phyloP scores from a whole-genome alignment of 2,113 vertebrate genomes.

The Boleophthalmus pectinirostris region DNA sequence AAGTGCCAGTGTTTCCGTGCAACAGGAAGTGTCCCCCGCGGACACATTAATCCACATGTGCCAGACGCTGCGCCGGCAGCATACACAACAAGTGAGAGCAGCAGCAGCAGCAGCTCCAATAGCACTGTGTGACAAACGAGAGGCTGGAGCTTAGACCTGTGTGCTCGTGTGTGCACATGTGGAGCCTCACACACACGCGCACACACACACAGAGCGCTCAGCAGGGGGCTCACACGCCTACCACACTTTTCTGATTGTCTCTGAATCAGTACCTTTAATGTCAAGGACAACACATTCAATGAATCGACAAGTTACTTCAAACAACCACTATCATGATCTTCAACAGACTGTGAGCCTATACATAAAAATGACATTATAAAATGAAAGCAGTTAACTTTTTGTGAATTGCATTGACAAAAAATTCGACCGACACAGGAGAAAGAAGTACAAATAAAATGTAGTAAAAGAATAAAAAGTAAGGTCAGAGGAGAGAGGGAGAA shows the following conservation, averaged over 20 bases:
- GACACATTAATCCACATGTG: constrained; percentile 18
- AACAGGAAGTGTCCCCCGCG: constrained; percentile 2
- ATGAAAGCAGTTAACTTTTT: neutral
- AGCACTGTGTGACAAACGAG: constrained; percentile 67
- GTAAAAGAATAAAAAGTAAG: constrained; percentile 21
- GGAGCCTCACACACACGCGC: constrained; percentile 19
- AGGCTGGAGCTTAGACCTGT: constrained; percentile 32
- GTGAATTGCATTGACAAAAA: neutral
- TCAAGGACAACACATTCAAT: constrained; percentile 48
- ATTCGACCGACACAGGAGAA: neutral
- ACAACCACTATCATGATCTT: neutral
- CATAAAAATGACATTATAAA: neutral
- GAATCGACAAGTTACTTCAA: constrained; percentile 42
- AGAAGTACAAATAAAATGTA: constrained; percentile 25
- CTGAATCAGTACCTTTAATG: constrained; percentile 9
- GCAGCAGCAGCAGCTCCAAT: constrained; percentile 23
- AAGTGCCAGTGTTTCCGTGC: constrained; percentile 3
- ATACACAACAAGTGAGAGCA: constrained; percentile 13
- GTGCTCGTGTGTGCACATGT: constrained; percentile 34
- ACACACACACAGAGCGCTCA: constrained; percentile 34
- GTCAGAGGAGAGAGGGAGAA: constrained; percentile 22
- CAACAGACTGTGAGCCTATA: neutral
- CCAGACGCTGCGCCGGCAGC: constrained; percentile 20
- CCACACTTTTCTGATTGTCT: neutral
- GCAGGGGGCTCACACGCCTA: constrained; percentile 43